phyloP scores from a whole-genome alignment of 2,888 invertebrate genomes.

The Hololepta plana region DNA sequence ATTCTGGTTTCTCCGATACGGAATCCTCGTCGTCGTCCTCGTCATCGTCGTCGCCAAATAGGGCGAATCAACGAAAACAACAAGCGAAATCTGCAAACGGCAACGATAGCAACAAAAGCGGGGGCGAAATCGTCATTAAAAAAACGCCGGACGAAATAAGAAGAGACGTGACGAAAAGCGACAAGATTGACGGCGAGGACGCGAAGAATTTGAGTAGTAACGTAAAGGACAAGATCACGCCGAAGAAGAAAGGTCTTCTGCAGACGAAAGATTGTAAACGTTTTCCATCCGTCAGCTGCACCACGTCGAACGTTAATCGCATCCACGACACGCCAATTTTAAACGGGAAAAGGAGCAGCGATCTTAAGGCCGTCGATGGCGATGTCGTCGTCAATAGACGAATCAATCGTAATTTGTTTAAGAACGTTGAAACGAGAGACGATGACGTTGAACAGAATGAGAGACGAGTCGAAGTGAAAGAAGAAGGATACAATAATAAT shows the following conservation, averaged over 20 bases:
- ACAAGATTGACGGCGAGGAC: conserved; percentile 2
- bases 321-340: conserved; percentile 12
- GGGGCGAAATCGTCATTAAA: conserved; percentile 3
- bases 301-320: no score
- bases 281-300: no score
- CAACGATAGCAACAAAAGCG: conserved; percentile 1
- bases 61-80: no score
- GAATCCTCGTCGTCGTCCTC: conserved; percentile 51
- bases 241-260: no score
- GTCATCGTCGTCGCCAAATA: no score
- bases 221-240: conserved; percentile 26
- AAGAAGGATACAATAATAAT: conserved; percentile 12
- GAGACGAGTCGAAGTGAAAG: no score
- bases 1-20: conserved; percentile 66
- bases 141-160: conserved; percentile 13
- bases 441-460: no score
- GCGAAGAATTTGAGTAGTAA: conserved; percentile 19
- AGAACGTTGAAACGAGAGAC: no score
- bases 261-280: no score
- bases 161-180: conserved; percentile 13
- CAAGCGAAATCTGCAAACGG: conserved; percentile 6
- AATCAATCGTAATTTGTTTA: no score
- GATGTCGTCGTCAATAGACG: no score
- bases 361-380: no score
- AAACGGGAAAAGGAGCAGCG: conserved; percentile 3